These are phyloP conservation scores for Matsumyia berberina DNA, from an alignment of 2,888 invertebrate species.

Conservation along the genomic window DNA sequence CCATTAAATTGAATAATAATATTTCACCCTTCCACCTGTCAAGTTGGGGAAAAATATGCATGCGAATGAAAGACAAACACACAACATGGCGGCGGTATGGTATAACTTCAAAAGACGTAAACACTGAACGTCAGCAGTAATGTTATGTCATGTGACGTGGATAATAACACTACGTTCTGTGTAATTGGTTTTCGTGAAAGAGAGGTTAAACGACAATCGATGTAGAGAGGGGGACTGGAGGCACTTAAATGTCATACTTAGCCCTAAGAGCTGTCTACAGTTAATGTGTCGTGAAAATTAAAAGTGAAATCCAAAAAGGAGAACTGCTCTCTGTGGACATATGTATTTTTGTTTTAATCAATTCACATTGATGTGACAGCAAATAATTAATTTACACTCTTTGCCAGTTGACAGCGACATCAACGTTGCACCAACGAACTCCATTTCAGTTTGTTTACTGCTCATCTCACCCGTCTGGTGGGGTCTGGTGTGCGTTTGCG, in stretches of 20 bases:
- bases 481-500: background rate
- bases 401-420: conserved; percentile 32
- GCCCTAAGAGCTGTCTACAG: conserved; percentile 15
- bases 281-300: conserved; percentile 26
- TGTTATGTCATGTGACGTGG: background rate
- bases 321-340: background rate
- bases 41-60: conserved; percentile 6
- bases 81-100: background rate
- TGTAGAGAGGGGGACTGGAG: background rate
- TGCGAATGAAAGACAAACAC: background rate
- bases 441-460: conserved; percentile 12
- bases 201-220: conserved; percentile 38
- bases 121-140: conserved; percentile 1
- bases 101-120: conserved; percentile 8
- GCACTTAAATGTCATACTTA: conserved; percentile 38
- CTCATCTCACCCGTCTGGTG: background rate
- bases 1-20: conserved; percentile 20
- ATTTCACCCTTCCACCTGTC: conserved; percentile 20
- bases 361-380: conserved; percentile 39
- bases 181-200: conserved; percentile 40
- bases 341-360: background rate
- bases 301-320: conserved; percentile 15
- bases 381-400: conserved; percentile 50
- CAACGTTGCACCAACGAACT: conserved; percentile 14
- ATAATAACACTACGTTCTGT: conserved; percentile 14